These are phyloP conservation scores for Drosophila sechellia DNA, from an alignment of 1,140 invertebrate genomes.

Conservation along the genomic window DNA sequence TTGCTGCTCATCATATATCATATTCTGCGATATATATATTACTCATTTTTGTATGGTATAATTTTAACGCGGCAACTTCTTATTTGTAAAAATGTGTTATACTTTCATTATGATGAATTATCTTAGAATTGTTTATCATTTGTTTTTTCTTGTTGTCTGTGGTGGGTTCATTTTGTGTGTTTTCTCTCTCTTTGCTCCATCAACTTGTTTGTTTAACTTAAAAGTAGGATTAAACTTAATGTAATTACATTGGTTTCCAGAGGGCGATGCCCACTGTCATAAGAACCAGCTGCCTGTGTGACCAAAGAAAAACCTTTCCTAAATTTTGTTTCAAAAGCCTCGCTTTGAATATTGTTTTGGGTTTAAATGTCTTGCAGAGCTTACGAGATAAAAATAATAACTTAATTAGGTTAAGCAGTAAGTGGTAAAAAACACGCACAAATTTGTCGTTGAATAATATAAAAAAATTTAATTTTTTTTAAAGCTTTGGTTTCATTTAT, in stretches of 20 bases:
- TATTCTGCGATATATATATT: constrained; percentile 32
- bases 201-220: constrained; percentile 55
- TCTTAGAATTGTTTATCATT: constrained; percentile 55
- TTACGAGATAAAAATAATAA: constrained; percentile 45
- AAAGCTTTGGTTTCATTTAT: constrained; percentile 81
- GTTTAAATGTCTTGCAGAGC: constrained; percentile 63
- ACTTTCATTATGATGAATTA: constrained; percentile 36
- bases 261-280: background rate
- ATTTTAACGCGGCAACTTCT: constrained; percentile 67
- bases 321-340: constrained; percentile 61
- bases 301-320: constrained; percentile 44
- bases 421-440: constrained; percentile 62
- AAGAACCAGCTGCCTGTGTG: constrained; percentile 43
- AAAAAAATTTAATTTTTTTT: constrained; percentile 49
- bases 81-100: constrained; percentile 48
- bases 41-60: constrained; percentile 55
- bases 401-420: constrained; percentile 48
- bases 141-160: constrained; percentile 53
- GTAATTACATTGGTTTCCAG: constrained; percentile 36
- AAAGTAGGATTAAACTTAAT: constrained; percentile 54
- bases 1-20: constrained; percentile 15
- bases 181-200: constrained; percentile 17
- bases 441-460: constrained; percentile 59
- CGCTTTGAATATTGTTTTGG: constrained; percentile 58
- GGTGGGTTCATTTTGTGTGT: constrained; percentile 78